These are phyloP conservation scores for Mesochorus sp. DNA, from an alignment of 2,888 invertebrate species.

Conservation along the genomic window DNA sequence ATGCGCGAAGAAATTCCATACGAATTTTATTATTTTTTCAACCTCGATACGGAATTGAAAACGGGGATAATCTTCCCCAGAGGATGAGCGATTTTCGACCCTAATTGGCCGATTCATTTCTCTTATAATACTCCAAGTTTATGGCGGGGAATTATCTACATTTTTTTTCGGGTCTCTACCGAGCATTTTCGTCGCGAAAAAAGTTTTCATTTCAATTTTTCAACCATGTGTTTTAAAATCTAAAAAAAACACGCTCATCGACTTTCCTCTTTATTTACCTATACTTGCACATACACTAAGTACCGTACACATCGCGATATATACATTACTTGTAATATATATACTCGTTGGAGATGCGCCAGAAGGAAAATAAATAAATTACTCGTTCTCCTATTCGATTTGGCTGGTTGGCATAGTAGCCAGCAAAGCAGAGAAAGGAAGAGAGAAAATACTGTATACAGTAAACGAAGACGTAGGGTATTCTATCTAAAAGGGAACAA, in stretches of 20 bases:
- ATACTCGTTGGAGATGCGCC: conserved; percentile 50
- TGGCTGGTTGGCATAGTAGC: conserved; percentile 28
- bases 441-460: background rate
- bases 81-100: conserved; percentile 32
- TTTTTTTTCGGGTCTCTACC: background rate
- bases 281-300: background rate
- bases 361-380: conserved; percentile 55
- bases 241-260: background rate
- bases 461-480: background rate
- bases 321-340: background rate
- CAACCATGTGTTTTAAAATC: background rate
- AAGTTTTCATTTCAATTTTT: conserved; percentile 21
- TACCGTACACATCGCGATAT: background rate
- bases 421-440: conserved; percentile 22
- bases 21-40: background rate
- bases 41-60: background rate
- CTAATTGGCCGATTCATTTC: conserved; percentile 40
- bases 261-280: background rate
- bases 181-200: background rate
- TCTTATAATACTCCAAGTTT: conserved; percentile 6
- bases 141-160: too few relatives aligned
- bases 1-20: background rate
- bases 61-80: conserved; percentile 28
- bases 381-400: conserved; percentile 53
- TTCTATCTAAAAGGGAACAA: background rate